Evolutionary conservation across 2,888 invertebrate genomes (phyloP).

Genomic region (Oegoconia quadripuncta): DNA sequence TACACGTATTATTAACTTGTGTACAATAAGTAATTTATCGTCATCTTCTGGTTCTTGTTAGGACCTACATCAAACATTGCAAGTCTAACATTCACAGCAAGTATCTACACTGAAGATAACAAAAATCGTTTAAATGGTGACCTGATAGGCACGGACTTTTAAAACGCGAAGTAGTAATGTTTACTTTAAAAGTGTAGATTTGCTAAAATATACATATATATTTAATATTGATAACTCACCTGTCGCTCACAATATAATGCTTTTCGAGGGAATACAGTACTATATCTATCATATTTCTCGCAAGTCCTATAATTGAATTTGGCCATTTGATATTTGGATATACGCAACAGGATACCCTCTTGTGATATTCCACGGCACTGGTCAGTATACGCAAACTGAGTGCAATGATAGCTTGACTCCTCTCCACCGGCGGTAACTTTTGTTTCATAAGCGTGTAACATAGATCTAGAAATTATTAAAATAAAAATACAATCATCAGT

Average conservation of each 20-base stretch:
- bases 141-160: no score
- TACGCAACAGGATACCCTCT: constrained; percentile 39
- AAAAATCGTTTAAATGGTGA: no score
- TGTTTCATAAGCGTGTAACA: constrained; percentile 47
- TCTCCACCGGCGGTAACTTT: constrained; percentile 52
- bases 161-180: no score
- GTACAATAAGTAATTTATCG: no score
- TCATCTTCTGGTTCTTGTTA: no score
- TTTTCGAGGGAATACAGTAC: constrained; percentile 43
- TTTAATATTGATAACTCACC: constrained; percentile 30
- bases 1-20: no score
- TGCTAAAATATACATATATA: no score
- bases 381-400: constrained; percentile 46
- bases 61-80: no score
- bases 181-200: no score
- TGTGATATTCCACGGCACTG: constrained; percentile 28
- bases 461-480: constrained; percentile 38
- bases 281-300: constrained; percentile 40
- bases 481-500: neutral
- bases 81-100: no score
- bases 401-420: constrained; percentile 46
- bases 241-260: constrained; percentile 47
- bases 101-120: no score
- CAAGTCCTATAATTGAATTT: constrained; percentile 29
- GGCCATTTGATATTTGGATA: constrained; percentile 59